A percentile compares a stretch with the other conserved stretches of the same genome.
These are phyloP conservation scores for Streptopelia turtur DNA, from an alignment of 2,797 vertebrate species.

Conservation along the genomic window DNA sequence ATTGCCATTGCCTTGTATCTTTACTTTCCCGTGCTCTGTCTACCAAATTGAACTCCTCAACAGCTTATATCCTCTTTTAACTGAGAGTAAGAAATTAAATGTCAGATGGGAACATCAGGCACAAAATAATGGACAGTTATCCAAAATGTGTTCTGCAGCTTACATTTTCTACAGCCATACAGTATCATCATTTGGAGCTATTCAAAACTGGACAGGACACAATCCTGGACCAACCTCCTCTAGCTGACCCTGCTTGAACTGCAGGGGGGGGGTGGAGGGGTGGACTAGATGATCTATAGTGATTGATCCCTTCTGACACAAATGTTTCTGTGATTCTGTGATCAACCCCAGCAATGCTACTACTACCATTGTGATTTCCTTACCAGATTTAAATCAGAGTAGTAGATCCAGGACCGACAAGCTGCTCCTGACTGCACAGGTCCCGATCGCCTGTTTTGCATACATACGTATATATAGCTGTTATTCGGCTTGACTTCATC, in stretches of 20 bases:
- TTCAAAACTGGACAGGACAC: not conserved
- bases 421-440: slow-evolving; percentile 79
- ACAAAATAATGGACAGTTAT: not conserved
- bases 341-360: not conserved
- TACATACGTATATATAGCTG: slow-evolving; percentile 91
- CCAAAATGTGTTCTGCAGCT: not conserved
- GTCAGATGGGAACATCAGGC: not conserved
- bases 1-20: not conserved
- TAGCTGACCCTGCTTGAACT: not conserved
- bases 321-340: not conserved
- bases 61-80: not conserved
- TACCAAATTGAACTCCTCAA: not conserved
- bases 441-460: slow-evolving; percentile 77
- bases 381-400: slow-evolving; percentile 92
- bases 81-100: not conserved
- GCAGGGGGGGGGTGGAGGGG: no score
- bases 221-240: not conserved
- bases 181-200: not conserved
- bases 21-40: not conserved
- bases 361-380: slow-evolving; percentile 56
- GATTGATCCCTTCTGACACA: not conserved
- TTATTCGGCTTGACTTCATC: slow-evolving; percentile 84
- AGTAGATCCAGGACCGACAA: slow-evolving; percentile 93
- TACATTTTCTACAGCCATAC: not conserved
- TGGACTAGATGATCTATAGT: not conserved